Base-by-base conservation (phyloP, 2,113 vertebrate genomes). In the Lonchura striata region DNA sequence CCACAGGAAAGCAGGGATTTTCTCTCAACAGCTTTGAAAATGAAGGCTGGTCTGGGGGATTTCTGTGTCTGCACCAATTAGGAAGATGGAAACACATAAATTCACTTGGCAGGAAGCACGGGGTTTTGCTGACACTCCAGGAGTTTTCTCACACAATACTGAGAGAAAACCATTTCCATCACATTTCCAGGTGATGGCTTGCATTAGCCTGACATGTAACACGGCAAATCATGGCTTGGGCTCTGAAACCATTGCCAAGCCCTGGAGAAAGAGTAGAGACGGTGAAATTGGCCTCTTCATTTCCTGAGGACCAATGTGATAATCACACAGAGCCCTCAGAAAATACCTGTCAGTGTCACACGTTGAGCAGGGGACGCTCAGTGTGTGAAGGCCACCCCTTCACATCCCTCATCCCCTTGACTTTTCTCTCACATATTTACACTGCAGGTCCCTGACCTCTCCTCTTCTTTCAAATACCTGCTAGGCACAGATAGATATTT, bases 21-120 rank as follows among this genome's bases (percentile, higher is more conserved):
- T 92, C 78, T 81, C 70, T 57, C 52, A 60, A 88, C 13, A 54
- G 39, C 78, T 90, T 60, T 57, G 82, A 96, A 95, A 78, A 64
- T 15, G 15, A 90, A 63, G 53, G 60, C 28, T 60, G 37, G 42
- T 71, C 44, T 72, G 39, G 27, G 17, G 23, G 53, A 42, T 42
- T 90, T 78, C 52, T 74, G 18, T 70, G 57, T 85, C 87, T 64
- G 28, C 24, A 30, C 52, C 50, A 42, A 86, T 78, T 41, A 86
- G 76, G 86, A 93, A 81, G 86, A 63, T 52, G 53, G 70, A 89
- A 96, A 96, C 37, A 54, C 28, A n/a, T 13, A 90, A 82, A 84
- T 56, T 13, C 33, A 54, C 50, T 86, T 60, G 71, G 82, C 68
- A 92, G 63, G 82, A 81, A 96, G 74, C 59, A 91, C 1, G 1